phyloP scores from a whole-genome alignment of 1,140 invertebrate genomes.

The Dolichoris vasculosae region DNA sequence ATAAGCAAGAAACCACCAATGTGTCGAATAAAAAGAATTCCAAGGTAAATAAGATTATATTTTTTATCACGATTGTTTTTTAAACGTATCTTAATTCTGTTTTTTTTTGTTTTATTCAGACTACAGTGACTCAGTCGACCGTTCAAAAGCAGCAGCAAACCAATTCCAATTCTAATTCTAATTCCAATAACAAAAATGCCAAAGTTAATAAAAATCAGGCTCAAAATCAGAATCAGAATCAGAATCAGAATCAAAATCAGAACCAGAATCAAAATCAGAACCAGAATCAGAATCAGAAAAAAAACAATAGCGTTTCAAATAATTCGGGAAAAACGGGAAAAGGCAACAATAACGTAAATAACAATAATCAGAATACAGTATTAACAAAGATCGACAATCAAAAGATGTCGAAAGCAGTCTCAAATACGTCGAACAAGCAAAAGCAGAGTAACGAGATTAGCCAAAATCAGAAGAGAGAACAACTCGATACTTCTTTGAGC shows the following conservation, averaged over 20 bases:
- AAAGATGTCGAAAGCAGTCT: slow-evolving; percentile 46
- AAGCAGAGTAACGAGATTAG: slow-evolving; percentile 44
- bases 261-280: slow-evolving; percentile 51
- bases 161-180: slow-evolving; percentile 55
- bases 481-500: slow-evolving; percentile 58
- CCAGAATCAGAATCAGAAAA: slow-evolving; percentile 50
- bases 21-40: slow-evolving; percentile 46
- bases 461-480: slow-evolving; percentile 55
- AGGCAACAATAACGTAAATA: slow-evolving; percentile 53
- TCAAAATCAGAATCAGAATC: too few relatives aligned
- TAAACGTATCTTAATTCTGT: background rate
- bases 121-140: background rate
- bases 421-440: slow-evolving; percentile 53
- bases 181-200: slow-evolving; percentile 58
- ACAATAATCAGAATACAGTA: background rate
- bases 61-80: background rate
- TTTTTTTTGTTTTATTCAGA: background rate
- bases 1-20: slow-evolving; percentile 55
- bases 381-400: slow-evolving; percentile 43
- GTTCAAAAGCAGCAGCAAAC: slow-evolving; percentile 53
- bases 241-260: too few relatives aligned
- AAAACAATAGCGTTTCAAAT: slow-evolving; percentile 43
- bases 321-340: slow-evolving; percentile 54
- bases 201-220: slow-evolving; percentile 56
- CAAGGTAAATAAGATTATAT: slow-evolving; percentile 36